These are phyloP conservation scores for Brachycybe producta DNA, from an alignment of 2,888 invertebrate genomes.

Conservation along the genomic window DNA sequence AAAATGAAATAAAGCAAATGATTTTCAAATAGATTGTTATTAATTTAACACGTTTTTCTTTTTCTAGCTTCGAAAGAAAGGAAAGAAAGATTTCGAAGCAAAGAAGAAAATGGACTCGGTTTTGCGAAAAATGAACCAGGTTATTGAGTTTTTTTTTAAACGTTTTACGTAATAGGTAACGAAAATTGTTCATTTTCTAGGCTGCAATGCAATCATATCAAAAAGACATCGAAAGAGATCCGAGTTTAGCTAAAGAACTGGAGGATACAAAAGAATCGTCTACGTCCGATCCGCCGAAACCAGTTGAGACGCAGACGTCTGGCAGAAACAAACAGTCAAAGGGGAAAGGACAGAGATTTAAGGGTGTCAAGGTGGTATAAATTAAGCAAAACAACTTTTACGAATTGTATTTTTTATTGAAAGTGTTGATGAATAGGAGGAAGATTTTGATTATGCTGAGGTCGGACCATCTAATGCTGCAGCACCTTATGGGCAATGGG, in stretches of 20 bases:
- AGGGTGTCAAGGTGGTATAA: too few relatives aligned
- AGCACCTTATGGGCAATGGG: constrained; percentile 6
- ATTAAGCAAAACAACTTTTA: too few relatives aligned
- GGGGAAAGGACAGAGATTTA: too few relatives aligned
- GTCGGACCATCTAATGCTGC: neutral
- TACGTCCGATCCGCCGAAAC: too few relatives aligned
- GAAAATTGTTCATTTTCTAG: constrained; percentile 28
- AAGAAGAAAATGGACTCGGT: constrained; percentile 60
- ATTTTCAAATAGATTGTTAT: neutral
- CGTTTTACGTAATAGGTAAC: neutral
- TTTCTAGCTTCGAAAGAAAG: constrained; percentile 54
- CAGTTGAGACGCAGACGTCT: neutral
- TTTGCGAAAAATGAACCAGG: constrained; percentile 74
- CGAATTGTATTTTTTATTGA: too few relatives aligned
- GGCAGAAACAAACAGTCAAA: neutral
- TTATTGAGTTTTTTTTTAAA: constrained; percentile 24
- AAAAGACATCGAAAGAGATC: constrained; percentile 62
- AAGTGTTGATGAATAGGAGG: too few relatives aligned
- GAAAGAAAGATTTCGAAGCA: constrained; percentile 63
- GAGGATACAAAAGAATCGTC: neutral
- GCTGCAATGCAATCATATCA: constrained; percentile 78
- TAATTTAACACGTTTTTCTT: neutral
- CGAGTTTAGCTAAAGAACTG: constrained; percentile 41
- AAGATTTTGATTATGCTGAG: too few relatives aligned
- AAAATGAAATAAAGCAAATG: constrained; percentile 10